These are phyloP conservation scores for Callipepla squamata DNA, from an alignment of 2,113 vertebrate genomes.

Conservation along the genomic window DNA sequence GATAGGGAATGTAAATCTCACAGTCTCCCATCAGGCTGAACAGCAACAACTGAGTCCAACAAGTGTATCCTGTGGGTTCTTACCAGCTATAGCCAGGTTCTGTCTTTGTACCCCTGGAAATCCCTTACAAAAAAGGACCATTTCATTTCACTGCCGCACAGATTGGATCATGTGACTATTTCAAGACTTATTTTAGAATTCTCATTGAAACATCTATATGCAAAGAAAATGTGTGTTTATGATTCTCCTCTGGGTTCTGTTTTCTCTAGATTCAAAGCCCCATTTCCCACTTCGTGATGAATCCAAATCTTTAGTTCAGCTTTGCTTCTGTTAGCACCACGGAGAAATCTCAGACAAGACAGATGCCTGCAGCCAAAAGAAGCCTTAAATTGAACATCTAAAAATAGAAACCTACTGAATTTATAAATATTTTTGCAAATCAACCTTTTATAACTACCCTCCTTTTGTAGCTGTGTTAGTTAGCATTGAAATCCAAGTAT, in stretches of 20 bases:
- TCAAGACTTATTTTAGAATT: constrained; percentile 9
- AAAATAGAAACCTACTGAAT: constrained; percentile 57
- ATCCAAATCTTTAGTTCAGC: constrained; percentile 40
- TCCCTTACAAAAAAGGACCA: background rate
- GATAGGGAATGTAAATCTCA: background rate
- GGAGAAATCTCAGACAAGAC: constrained; percentile 61
- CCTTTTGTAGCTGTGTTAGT: constrained; percentile 30
- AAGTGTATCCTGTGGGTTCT: background rate
- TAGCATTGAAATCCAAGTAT: constrained; percentile 44
- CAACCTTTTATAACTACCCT: constrained; percentile 51
- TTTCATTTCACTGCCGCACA: constrained; percentile 8
- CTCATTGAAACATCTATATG: constrained; percentile 14
- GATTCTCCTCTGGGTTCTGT: constrained; percentile 45
- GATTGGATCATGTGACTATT: background rate
- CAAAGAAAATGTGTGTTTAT: constrained; percentile 30
- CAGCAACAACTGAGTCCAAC: background rate
- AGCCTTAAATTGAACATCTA: constrained; percentile 53
- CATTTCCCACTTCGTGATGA: constrained; percentile 37
- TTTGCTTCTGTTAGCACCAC: constrained; percentile 50
- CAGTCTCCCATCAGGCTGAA: background rate
- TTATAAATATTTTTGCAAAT: constrained; percentile 61
- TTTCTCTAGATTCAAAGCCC: constrained; percentile 45
- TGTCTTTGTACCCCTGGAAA: background rate
- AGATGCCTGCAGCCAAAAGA: constrained; percentile 62
- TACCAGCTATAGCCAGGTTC: background rate